Evolutionary conservation across 2,797 vertebrate species (phyloP).

Genomic region (Mormyrops boulengeri): DNA sequence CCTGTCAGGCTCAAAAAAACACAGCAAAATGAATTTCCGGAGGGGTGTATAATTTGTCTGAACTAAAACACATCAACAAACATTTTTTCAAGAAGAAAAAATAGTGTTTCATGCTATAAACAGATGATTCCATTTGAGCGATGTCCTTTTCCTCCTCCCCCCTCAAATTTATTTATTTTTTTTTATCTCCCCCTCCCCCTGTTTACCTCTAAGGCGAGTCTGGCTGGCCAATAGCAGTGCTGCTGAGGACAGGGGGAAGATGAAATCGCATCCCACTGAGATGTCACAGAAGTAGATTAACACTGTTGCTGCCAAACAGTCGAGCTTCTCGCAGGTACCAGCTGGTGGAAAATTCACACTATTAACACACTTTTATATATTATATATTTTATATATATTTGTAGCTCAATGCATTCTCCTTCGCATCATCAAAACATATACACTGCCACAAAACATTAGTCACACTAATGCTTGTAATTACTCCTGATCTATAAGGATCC

Average conservation of each 20-base stretch:
- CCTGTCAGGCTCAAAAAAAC: neutral
- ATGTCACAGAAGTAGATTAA: constrained; percentile 53
- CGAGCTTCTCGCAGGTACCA: constrained; percentile 48
- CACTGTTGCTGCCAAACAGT: constrained; percentile 42
- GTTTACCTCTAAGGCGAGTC: neutral
- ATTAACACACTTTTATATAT: neutral
- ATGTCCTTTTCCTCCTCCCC: neutral
- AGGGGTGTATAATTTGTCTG: neutral
- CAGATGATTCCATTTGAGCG: neutral
- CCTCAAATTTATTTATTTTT: neutral
- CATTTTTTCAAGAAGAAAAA: neutral
- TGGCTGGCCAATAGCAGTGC: constrained; percentile 30
- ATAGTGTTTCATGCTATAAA: neutral
- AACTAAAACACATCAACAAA: neutral
- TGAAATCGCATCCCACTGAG: constrained; percentile 47
- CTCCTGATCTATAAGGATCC: neutral
- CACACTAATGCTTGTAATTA: neutral
- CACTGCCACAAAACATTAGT: neutral
- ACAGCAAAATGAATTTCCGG: neutral
- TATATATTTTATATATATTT: neutral
- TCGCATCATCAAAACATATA: too few relatives aligned
- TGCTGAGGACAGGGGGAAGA: constrained; percentile 51
- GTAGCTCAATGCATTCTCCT: neutral
- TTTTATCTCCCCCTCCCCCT: neutral
- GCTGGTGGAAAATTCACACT: constrained; percentile 28